Conservation (phyloP, 2,888 invertebrate genomes). For the Drosophila siamana region DNA sequence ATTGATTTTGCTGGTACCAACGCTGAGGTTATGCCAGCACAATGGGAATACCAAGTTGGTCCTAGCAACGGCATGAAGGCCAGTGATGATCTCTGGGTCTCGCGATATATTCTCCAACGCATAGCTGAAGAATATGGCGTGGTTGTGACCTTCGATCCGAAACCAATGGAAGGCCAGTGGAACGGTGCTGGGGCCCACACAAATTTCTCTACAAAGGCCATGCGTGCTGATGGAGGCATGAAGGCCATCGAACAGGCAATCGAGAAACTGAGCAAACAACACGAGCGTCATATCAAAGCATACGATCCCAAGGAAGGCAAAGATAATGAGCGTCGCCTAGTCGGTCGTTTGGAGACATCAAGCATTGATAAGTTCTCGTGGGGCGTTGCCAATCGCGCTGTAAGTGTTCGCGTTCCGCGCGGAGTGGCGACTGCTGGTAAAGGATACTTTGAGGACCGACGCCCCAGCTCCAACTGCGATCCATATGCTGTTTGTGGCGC, state of each 20-base stretch:
- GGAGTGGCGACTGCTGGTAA: constrained; percentile 89
- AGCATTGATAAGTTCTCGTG: constrained; percentile 89
- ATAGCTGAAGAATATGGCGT: constrained; percentile 88
- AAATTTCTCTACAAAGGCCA: constrained; percentile 94
- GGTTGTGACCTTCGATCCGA: constrained; percentile 87
- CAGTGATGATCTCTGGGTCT: constrained; percentile 88
- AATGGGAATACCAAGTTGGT: constrained; percentile 90
- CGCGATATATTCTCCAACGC: constrained; percentile 87
- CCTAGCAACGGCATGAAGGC: constrained; percentile 88
- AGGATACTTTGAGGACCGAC: constrained; percentile 92
- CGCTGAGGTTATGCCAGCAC: constrained; percentile 93
- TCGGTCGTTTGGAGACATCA: constrained; percentile 91
- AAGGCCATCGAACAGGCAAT: constrained; percentile 91
- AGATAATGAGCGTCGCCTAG: constrained; percentile 91
- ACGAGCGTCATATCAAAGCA: constrained; percentile 90
- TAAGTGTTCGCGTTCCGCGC: constrained; percentile 91
- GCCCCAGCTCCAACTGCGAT: constrained; percentile 91
- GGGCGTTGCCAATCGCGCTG: constrained; percentile 88
- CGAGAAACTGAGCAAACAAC: constrained; percentile 90
- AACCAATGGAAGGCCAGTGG: constrained; percentile 91
- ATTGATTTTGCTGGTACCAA: constrained; percentile 92
- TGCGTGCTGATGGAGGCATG: constrained; percentile 91
- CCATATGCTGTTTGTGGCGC: constrained; percentile 89
- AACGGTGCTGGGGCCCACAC: constrained; percentile 97
- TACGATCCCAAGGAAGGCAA: constrained; percentile 92